Evolutionary conservation across 1,140 invertebrate species (phyloP), one percentile per base, ranked within the genome.

Genomic region (Ctenoplectra terminalis): DNA sequence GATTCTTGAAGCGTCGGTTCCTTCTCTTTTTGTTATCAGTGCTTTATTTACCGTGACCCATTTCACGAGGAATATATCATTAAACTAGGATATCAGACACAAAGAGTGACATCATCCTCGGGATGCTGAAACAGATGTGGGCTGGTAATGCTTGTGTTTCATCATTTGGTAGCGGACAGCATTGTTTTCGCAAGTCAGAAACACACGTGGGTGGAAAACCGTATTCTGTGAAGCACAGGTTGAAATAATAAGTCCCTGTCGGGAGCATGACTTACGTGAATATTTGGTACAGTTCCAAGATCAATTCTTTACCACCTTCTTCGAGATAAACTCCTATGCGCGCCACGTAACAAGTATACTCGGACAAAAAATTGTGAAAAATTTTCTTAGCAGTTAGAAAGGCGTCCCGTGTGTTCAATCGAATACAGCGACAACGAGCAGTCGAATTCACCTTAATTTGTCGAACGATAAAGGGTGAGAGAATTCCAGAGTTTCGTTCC

Each of bases 111-210:
- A 23, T 69, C 66, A 69, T 50, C 5, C 17, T 15, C n/a, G 29
- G 1, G 20, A 48, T 69, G 46, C 29, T 34, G 66, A 50, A 69
- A 69, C 46, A 69, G 17, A 50, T 31, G 46, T 50, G 46, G 46
- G 66, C 50, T 46, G 43, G 7, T 37, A 31, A 50, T n/a, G 66
- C 20, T 15, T 50, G 46, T 8, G 17, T 34, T 67, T 31, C 64
- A 13, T 48, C 64, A 23, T 46, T 37, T n/a, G 11, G 37, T 31
- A 17, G 37, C 63, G 15, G 31, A 23, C 5, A 20, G 50, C 15
- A 37, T 29, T 72, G 70, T 72, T 72, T 72, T 72, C 52, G 52
- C 70, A 23, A 54, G 43, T 72, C 50, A 11, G 52, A 40, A 17
- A 5, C 67, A 37, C 66, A 70, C 48, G 48, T 70, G 67, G 67